A percentile compares a stretch with the other conserved stretches of the same genome.
Evolutionary conservation across 1,140 invertebrate genomes (phyloP).

Genomic region (Rhagoletis zephyria): DNA sequence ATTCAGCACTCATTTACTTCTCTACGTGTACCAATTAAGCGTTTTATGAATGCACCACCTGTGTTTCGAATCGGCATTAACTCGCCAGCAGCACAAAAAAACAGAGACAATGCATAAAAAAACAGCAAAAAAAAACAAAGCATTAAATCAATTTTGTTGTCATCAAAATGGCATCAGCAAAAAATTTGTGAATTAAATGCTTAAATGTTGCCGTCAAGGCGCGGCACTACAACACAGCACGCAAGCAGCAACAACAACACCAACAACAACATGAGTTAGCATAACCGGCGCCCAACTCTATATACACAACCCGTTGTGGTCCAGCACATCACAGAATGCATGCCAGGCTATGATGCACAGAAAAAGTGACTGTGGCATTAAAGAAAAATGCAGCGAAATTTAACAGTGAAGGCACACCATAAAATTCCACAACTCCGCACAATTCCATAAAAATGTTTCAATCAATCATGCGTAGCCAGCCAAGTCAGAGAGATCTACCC

Average conservation of each 20-base stretch:
- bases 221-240: constrained; percentile 34
- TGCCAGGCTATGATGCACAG: not conserved
- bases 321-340: constrained; percentile 12
- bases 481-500: not conserved
- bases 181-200: constrained; percentile 51
- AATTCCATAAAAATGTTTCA: constrained; percentile 53
- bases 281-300: not conserved
- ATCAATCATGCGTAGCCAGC: constrained; percentile 41
- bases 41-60: constrained; percentile 26
- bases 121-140: not conserved
- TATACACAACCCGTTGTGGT: not conserved
- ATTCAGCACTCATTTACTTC: constrained; percentile 47
- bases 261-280: not conserved
- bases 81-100: not conserved
- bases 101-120: not conserved
- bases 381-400: constrained; percentile 50
- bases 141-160: constrained; percentile 53
- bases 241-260: constrained; percentile 3
- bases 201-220: constrained; percentile 28
- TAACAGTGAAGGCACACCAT: constrained; percentile 45
- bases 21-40: constrained; percentile 49
- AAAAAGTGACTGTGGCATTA: constrained; percentile 22
- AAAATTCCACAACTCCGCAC: constrained; percentile 51
- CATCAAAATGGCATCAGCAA: constrained; percentile 45
- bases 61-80: not conserved